Conservation (phyloP, 2,113 vertebrate species). For the Gallinago paraguaiae region DNA sequence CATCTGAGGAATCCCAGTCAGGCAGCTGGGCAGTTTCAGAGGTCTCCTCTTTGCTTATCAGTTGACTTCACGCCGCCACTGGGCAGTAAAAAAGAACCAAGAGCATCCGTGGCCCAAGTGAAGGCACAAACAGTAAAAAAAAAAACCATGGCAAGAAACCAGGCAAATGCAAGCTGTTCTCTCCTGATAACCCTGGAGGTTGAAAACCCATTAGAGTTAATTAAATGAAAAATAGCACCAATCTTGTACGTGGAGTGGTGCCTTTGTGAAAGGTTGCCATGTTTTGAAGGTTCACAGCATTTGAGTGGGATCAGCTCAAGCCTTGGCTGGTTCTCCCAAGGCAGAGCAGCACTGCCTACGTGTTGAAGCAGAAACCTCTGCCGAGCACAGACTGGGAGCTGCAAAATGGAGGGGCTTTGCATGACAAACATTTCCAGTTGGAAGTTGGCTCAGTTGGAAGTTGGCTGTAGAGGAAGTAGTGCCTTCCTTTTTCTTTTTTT, state of each 20-base stretch:
- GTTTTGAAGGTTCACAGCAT: background rate
- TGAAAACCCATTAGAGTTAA: conserved; percentile 41
- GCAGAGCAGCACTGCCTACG: background rate
- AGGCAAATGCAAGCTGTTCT: conserved; percentile 43
- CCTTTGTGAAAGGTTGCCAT: background rate
- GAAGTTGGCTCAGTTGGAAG: background rate
- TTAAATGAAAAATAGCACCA: conserved; percentile 23
- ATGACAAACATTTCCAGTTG: background rate
- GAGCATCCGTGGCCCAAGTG: background rate
- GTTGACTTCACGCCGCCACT: background rate
- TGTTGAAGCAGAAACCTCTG: background rate
- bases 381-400: background rate
- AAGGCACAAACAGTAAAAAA: background rate
- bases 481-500: background rate
- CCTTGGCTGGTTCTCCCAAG: background rate
- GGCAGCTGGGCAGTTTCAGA: background rate
- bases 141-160: conserved; percentile 11
- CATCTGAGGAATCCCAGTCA: background rate
- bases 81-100: conserved; percentile 1
- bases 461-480: background rate
- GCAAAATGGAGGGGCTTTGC: background rate
- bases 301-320: background rate
- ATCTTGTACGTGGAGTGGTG: background rate
- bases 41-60: conserved; percentile 15
- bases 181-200: conserved; percentile 19